Evolutionary conservation across 2,888 invertebrate genomes (phyloP), one percentile per base, ranked within the genome.

Genomic region (Diachrysia chrysitis): DNA sequence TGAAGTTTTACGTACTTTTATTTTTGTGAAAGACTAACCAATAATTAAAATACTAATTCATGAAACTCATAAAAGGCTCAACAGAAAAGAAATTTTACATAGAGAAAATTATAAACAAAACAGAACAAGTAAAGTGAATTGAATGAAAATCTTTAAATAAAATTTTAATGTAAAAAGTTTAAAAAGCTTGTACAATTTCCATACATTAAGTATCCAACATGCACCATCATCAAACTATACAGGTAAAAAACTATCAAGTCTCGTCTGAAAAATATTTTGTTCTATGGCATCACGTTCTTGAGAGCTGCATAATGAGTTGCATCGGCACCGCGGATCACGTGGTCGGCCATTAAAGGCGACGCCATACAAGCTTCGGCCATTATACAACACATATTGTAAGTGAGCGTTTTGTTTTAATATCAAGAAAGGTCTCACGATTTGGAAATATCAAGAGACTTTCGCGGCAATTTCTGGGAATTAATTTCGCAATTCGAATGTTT

Each of bases 301-400:
- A 75, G 79, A 72, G 79, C 81, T 71, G 84, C 70, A 83, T 89
- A 89, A 88, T 89, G 85, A 87, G 84, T 86, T 83, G 81, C 85
- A 85, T 86, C 85, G 85, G 84, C 83, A 81, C 81, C 76, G 77
- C 71, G 79, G 57, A 80, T 85, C 87, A 85, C 85, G 88, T 87
- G 87, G 82, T 72, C 60, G 63, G 53, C 83, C 84, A 83, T 83
- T 83, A 85, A 81, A 81, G 81, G 78, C 76, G 62, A 79, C 71
- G 66, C 69, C 80, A 81, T 79, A 84, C 81, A 78, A 75, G 81
- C 74, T 68, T 72, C 75, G 73, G 54, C 81, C 81, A 83, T 83
- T 84, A 80, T 76, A 78, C 82, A 75, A 69, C 72, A 77, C 64
- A 69, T 76, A 79, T 66, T 74, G 69, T 82, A 81, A 77, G 73